Percentiles rank a stretch among this genome's conserved stretches.
These are phyloP conservation scores for Pyxicephalus adspersus DNA, from an alignment of 2,113 vertebrate genomes.

Conservation along the genomic window DNA sequence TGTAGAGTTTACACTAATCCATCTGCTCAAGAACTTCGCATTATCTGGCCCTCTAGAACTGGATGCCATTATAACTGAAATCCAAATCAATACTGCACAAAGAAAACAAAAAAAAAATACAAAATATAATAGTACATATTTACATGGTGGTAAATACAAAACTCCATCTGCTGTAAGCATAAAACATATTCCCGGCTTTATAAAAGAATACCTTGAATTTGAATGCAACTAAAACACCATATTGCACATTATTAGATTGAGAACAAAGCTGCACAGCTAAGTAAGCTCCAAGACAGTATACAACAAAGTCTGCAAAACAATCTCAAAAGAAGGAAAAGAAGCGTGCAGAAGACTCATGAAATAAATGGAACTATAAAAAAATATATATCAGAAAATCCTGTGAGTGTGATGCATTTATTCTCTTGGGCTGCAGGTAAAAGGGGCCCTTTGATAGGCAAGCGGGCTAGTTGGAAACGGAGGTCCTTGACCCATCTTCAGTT, in stretches of 20 bases:
- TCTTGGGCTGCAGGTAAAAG: slow-evolving; percentile 61
- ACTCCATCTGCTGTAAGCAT: slow-evolving; percentile 66
- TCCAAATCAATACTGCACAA: slow-evolving; percentile 50
- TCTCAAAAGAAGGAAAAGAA: slow-evolving; percentile 54
- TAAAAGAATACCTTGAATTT: slow-evolving; percentile 45
- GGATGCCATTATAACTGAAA: slow-evolving; percentile 6
- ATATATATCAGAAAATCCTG: slow-evolving; percentile 69
- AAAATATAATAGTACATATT: slow-evolving; percentile 78
- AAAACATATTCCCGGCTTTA: slow-evolving; percentile 54
- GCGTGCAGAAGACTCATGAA: slow-evolving; percentile 59
- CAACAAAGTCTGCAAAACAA: slow-evolving; percentile 66
- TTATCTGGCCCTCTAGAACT: neutral
- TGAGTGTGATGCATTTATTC: slow-evolving; percentile 59
- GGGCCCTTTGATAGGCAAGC: neutral
- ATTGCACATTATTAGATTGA: slow-evolving; percentile 64
- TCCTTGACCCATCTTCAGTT: slow-evolving; percentile 81
- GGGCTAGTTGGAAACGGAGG: slow-evolving; percentile 71
- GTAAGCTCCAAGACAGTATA: slow-evolving; percentile 65
- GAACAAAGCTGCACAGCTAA: slow-evolving; percentile 64
- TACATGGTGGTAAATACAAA: slow-evolving; percentile 75
- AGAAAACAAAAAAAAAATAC: slow-evolving; percentile 66
- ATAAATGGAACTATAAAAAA: slow-evolving; percentile 74
- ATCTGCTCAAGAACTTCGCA: neutral
- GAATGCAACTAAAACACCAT: slow-evolving; percentile 59
- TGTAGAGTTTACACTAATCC: slow-evolving; percentile 18